A percentile compares a stretch with the other conserved stretches of the same genome.
Conservation (phyloP, 2,888 invertebrate genomes). For the Drosophila siamana region DNA sequence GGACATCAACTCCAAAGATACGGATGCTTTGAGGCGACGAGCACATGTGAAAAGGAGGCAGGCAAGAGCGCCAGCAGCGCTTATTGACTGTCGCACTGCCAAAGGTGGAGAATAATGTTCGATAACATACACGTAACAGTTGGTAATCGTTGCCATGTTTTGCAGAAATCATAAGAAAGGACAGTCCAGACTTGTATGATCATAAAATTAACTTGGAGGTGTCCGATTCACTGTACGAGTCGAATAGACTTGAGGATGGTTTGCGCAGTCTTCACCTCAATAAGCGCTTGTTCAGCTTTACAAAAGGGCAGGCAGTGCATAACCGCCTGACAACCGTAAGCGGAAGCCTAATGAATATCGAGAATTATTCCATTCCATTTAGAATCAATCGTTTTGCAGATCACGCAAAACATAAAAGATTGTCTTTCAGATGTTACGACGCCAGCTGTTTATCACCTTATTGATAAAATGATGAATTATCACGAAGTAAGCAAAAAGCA, state of each 20-base stretch:
- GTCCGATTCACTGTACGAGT: slow-evolving; percentile 77
- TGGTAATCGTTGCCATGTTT: background rate
- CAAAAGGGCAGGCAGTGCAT: slow-evolving; percentile 63
- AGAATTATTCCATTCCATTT: too few species aligned
- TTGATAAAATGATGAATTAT: slow-evolving; percentile 52
- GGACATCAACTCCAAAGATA: slow-evolving; percentile 61
- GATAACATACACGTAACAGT: background rate
- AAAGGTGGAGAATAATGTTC: slow-evolving; percentile 55
- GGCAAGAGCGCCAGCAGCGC: slow-evolving; percentile 71
- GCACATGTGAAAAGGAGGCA: slow-evolving; percentile 72
- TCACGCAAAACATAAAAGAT: slow-evolving; percentile 75
- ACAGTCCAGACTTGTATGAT: background rate
- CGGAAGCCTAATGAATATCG: too few species aligned
- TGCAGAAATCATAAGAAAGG: slow-evolving; percentile 33
- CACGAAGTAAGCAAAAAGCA: slow-evolving; percentile 45
- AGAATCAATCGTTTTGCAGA: too few species aligned
- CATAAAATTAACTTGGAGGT: slow-evolving; percentile 74
- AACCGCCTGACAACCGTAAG: slow-evolving; percentile 72
- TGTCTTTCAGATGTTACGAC: slow-evolving; percentile 68
- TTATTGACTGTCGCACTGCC: slow-evolving; percentile 72
- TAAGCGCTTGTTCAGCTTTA: slow-evolving; percentile 49
- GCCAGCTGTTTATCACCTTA: slow-evolving; percentile 60
- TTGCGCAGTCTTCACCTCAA: slow-evolving; percentile 70
- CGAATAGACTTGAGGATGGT: slow-evolving; percentile 79
- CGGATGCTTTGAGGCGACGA: slow-evolving; percentile 64